Base-by-base conservation (phyloP, 2,113 vertebrate genomes). In the Scytalopus superciliaris region DNA sequence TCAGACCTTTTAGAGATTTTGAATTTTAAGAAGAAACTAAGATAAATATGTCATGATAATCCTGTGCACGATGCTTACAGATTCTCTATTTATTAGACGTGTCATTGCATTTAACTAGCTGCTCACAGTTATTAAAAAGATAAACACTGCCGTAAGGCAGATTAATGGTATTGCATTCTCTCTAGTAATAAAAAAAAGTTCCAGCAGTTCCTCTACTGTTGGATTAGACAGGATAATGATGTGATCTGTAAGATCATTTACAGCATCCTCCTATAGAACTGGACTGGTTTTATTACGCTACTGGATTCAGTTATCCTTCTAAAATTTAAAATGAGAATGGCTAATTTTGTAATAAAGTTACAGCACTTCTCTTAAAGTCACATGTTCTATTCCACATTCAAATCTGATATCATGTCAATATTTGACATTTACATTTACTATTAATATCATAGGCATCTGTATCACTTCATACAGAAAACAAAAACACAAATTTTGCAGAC, bases 31-130 rank as follows among this genome's bases (percentile, higher is more conserved):
- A 91, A 57, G 45, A 80, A 93, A 45, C 23, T 18, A 83, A 83
- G 27, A 94, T 59, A 88, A 90, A 95, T 75, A 86, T 15, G 52
- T 37, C 10, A 64, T 35, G 15, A 89, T 84, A 95, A 95, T 87
- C 85, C 82, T 64, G 40, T 53, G 45, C n/a, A 78, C 6, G 24
- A 28, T 3, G 2, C 22, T 72, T 84, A 64, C 6, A 47, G 75
- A 93, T 75, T 56, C 72, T 68, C 25, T 76, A 33, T 84, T 89
- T 92, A 89, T 64, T 53, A 68, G 66, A 64, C 19, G 3, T 66
- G 57, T 90, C 90, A 86, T 56, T 72, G 39, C 49, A 90, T 89
- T 93, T 84, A 84, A 82, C 57, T 68, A 94, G 69, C 49, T 89
- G 49, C 28, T 92, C 37, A 5, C 81, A 94, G 73, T 47, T 78